Evolutionary conservation across 2,797 vertebrate genomes (phyloP), one percentile per base, ranked within the genome.

Genomic region (Calcarius lapponicus): DNA sequence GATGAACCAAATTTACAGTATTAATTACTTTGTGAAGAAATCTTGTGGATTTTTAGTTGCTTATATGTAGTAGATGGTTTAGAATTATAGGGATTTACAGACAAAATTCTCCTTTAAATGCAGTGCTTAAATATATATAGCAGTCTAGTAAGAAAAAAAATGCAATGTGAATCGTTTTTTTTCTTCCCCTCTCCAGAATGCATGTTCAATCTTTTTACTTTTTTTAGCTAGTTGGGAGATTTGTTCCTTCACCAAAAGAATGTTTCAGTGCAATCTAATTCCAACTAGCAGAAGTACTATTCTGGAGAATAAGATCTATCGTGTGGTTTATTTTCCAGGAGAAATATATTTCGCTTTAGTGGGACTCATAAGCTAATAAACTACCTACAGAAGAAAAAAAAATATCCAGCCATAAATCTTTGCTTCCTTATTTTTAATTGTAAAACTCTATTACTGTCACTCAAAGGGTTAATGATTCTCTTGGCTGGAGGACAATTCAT

Each of bases 401-500:
- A 72, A 80, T 8, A 94, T 62, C 83, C 91, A 71, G 83, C 80
- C 75, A 95, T 97, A 94, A 95, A 95, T 90, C 95, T 94, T 91
- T 72, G 70, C 83, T 66, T 95, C 75, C 76, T 80, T 40, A n/a
- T 53, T 84, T 95, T 96, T 92, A 95, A 95, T 95, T 86, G 76
- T 93, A 96, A 97, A 96, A 96, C 94, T 97, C 96, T 96, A 92
- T 97, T 97, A 96, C 95, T 91, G 84, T 82, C 54, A 31, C 96
- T 96, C 97, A 97, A 99, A 98, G 98, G 98, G 99, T 99, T 99
- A 99, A 99, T 97, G 97, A 97, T 97, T 91, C 98, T 97, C 97
- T 98, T 98, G 98, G 98, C 98, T 97, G 92, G 98, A 98, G 98
- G 98, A 99, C 98, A 98, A 99, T 98, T 99, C 98, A 98, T 98